These are phyloP conservation scores for Ptychobarbus kaznakovi DNA, from an alignment of 2,797 vertebrate genomes.

Conservation along the genomic window DNA sequence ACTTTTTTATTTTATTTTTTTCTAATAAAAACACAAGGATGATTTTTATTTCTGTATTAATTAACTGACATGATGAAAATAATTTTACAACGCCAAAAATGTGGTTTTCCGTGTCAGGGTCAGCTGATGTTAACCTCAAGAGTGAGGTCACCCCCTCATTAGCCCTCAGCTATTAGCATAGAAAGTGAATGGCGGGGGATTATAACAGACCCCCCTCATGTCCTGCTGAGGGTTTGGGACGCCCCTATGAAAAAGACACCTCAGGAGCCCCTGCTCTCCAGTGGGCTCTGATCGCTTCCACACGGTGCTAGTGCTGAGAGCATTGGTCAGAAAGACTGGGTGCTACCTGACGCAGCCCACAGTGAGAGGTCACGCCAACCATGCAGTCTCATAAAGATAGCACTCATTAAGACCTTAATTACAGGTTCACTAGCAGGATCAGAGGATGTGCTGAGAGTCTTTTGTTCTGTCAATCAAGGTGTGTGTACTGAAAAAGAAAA, in stretches of 20 bases:
- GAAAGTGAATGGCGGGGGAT: conserved; percentile 81
- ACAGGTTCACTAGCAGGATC: conserved; percentile 86
- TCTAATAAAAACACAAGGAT: too few species aligned
- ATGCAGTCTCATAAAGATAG: conserved; percentile 85
- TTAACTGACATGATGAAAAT: too few species aligned
- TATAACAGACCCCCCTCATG: conserved; percentile 73
- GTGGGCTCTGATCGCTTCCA: conserved; percentile 19
- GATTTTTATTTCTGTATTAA: too few species aligned
- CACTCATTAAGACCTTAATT: conserved; percentile 89
- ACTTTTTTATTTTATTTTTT: too few species aligned
- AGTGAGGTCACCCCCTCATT: conserved; percentile 36
- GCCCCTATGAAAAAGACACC: conserved; percentile 64
- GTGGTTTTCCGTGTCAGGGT: not conserved
- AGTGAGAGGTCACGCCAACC: conserved; percentile 71
- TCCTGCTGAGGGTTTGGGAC: conserved; percentile 83
- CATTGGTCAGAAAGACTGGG: conserved; percentile 27
- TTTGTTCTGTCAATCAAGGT: conserved; percentile 81
- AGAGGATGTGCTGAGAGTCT: conserved; percentile 81
- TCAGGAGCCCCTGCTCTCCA: conserved; percentile 24
- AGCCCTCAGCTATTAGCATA: conserved; percentile 53
- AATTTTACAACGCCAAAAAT: too few species aligned
- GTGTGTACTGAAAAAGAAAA: conserved; percentile 1
- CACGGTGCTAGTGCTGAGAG: not conserved
- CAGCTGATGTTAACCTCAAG: conserved; percentile 23
- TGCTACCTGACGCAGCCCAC: conserved; percentile 12